phyloP scores from a whole-genome alignment of 2,888 invertebrate genomes.

The Auanema sp. region DNA sequence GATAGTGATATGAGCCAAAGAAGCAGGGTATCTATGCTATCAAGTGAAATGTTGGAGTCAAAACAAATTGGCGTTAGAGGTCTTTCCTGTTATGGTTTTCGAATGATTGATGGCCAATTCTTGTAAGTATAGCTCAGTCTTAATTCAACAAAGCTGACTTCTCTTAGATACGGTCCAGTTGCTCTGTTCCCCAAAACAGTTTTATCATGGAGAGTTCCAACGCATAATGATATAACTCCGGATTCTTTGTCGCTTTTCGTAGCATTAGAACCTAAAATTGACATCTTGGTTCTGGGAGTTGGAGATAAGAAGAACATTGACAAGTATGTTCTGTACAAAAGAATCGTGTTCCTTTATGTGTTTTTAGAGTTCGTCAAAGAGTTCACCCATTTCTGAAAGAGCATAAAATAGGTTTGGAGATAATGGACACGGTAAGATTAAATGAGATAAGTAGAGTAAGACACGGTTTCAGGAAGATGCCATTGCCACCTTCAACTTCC shows the following conservation, averaged over 20 bases:
- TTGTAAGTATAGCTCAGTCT: constrained; percentile 24
- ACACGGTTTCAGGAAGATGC: constrained; percentile 73
- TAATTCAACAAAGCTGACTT: constrained; percentile 7
- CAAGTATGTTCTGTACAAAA: constrained; percentile 32
- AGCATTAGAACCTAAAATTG: constrained; percentile 81
- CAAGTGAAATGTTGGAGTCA: constrained; percentile 51
- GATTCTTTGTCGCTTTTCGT: constrained; percentile 79
- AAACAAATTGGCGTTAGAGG: constrained; percentile 55
- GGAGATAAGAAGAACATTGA: constrained; percentile 62
- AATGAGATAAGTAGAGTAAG: not conserved
- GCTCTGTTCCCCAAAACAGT: constrained; percentile 60
- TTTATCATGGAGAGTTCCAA: constrained; percentile 60
- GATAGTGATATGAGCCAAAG: constrained; percentile 51
- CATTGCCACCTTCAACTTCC: constrained; percentile 86
- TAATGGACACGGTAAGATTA: constrained; percentile 73
- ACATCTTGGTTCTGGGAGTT: constrained; percentile 62
- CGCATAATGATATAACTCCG: constrained; percentile 74
- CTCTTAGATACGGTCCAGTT: constrained; percentile 55
- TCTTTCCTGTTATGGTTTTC: constrained; percentile 55
- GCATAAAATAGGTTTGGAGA: constrained; percentile 76
- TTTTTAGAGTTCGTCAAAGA: constrained; percentile 31
- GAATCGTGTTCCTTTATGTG: not conserved
- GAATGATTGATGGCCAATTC: constrained; percentile 55
- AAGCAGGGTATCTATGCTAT: constrained; percentile 53
- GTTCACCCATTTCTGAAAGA: constrained; percentile 64